Evolutionary conservation across 2,797 vertebrate species (phyloP).

Genomic region (Etheostoma perlongum): DNA sequence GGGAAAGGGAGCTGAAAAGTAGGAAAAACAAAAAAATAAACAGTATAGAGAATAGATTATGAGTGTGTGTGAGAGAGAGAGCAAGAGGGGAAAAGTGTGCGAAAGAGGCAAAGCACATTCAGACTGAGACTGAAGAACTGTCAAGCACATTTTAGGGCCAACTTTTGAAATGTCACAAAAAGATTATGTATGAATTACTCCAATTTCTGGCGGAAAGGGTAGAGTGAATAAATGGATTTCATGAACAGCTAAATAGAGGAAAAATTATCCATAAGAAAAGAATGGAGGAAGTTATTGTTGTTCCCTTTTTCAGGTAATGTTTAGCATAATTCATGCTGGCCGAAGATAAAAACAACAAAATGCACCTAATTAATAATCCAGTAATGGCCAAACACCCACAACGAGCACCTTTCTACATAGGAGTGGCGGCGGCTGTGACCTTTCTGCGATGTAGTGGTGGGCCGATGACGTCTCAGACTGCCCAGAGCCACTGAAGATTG

Average conservation of each 20-base stretch:
- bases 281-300: background rate
- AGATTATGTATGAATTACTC: slow-evolving; percentile 39
- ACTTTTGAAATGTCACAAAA: slow-evolving; percentile 52
- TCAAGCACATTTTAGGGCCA: slow-evolving; percentile 35
- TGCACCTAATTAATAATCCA: background rate
- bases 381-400: background rate
- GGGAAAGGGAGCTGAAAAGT: background rate
- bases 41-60: slow-evolving; percentile 9
- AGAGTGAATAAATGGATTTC: slow-evolving; percentile 32
- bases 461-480: slow-evolving; percentile 3
- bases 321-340: slow-evolving; percentile 7
- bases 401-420: background rate
- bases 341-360: slow-evolving; percentile 16
- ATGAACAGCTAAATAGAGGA: background rate
- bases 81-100: background rate
- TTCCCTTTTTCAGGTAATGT: slow-evolving; percentile 3
- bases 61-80: background rate
- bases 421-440: background rate
- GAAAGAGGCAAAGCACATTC: slow-evolving; percentile 30
- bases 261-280: slow-evolving; percentile 4
- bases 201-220: slow-evolving; percentile 31
- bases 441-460: slow-evolving; percentile 11
- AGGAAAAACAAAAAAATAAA: background rate
- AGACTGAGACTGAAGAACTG: slow-evolving; percentile 36
- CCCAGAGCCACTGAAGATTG: background rate